Evolutionary conservation across 2,888 invertebrate species (phyloP), one percentile per base, ranked within the genome.

Genomic region (Torymus texanus): DNA sequence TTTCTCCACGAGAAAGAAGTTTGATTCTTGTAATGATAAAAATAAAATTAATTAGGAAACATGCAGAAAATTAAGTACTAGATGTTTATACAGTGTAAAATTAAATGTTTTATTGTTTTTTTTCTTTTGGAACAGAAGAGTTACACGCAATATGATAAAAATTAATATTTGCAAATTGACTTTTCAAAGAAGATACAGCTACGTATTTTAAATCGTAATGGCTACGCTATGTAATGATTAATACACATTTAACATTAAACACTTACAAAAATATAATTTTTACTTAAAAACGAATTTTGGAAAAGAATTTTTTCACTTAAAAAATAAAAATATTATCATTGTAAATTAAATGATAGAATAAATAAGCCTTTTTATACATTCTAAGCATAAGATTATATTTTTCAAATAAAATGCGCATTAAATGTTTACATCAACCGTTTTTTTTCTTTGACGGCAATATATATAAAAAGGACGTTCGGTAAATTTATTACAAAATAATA

Each of bases 401-500:
- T 78, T 78, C 51, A 59, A 75, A 72, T 79, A 75, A 79, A 79
- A 78, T 81, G 81, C 78, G 75, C 63, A 78, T 58, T 78, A 58
- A 78, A 75, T 73, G 75, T 75, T 78, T 78, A 78, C 75, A 66
- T 75, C 58, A 68, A 72, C 65, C 59, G 51, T 58, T 67, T 68
- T 58, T 41, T 41, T 41, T 41, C 41, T 41, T 41, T 8, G 41
- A 63, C 73, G 63, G 77, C 56, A 74, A 65, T 58, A 62, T 75
- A 75, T 81, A 78, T 73, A 81, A 77, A 80, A 80, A 73, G 63
- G 75, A 77, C 75, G 51, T 58, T 72, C 66, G 14, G 12, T 65
- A 68, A 81, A 56, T 78, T 75, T 73, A 73, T 75, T 72, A 81
- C 72, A 79, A 81, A 81, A 78, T 78, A 75, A 81, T 78, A 81